Conservation (phyloP, 2,797 vertebrate genomes). For the Dermochelys coriacea region DNA sequence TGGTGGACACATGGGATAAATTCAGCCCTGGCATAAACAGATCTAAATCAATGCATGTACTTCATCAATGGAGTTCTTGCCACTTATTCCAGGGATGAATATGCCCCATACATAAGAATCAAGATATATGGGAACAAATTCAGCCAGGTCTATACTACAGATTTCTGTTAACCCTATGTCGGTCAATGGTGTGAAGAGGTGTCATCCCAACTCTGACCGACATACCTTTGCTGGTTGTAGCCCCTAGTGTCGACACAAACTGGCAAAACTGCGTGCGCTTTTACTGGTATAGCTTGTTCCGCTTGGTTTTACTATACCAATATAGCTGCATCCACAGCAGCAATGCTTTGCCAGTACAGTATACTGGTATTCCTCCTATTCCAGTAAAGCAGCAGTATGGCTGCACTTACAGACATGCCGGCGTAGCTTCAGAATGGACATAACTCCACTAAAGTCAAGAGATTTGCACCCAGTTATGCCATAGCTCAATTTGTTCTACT, state of each 20-base stretch:
- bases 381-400: too few species aligned
- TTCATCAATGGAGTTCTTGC: not conserved
- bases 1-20: conserved; percentile 18
- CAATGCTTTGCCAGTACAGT: not conserved
- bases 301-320: not conserved
- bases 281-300: not conserved
- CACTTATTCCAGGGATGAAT: conserved; percentile 5
- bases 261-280: not conserved
- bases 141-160: not conserved
- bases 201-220: not conserved
- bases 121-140: rapidly evolving
- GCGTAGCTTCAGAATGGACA: rapidly evolving
- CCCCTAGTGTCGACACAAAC: not conserved
- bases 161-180: too few species aligned
- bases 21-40: conserved; percentile 40
- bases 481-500: not conserved
- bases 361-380: not conserved
- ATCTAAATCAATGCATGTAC: not conserved
- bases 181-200: too few species aligned
- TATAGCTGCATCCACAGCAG: not conserved
- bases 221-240: not conserved
- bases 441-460: rapidly evolving
- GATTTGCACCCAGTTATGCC: not conserved
- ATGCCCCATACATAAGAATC: not conserved
- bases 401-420: too few species aligned